Evolutionary conservation across 2,113 vertebrate species (phyloP).

Genomic region (Tapirus terrestris): DNA sequence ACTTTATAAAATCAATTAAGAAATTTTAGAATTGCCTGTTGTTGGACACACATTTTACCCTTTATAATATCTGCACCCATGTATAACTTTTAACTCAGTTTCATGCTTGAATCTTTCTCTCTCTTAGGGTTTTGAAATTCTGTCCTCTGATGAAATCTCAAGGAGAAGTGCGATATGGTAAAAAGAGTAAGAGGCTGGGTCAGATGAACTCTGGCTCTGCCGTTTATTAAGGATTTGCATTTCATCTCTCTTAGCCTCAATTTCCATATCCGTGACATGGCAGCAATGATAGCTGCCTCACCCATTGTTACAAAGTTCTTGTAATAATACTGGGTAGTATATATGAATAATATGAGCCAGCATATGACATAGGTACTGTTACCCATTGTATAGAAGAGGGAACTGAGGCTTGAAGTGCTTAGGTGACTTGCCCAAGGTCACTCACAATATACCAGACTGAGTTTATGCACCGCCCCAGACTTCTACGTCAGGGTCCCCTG

Average conservation of each 20-base stretch:
- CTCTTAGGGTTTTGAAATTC: conserved; percentile 25
- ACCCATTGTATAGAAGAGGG: neutral
- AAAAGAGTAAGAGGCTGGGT: neutral
- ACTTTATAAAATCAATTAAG: neutral
- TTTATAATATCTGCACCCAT: neutral
- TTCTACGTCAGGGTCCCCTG: neutral
- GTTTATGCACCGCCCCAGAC: neutral
- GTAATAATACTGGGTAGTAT: neutral
- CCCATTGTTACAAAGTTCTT: neutral
- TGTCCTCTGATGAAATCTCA: neutral
- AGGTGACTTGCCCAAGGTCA: neutral
- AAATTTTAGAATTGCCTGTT: neutral
- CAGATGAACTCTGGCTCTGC: neutral
- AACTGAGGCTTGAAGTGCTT: neutral
- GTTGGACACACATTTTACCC: neutral
- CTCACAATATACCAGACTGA: neutral
- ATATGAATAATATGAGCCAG: neutral
- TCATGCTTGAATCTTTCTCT: neutral
- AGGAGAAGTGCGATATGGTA: neutral
- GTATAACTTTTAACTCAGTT: conserved; percentile 24
- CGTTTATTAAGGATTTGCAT: neutral
- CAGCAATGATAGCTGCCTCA: neutral
- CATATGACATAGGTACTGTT: neutral
- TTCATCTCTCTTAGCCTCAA: neutral
- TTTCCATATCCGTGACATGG: neutral